Evolutionary conservation across 1,140 invertebrate genomes (phyloP), one percentile per base, ranked within the genome.

Genomic region (Tetraneura akinire): DNA sequence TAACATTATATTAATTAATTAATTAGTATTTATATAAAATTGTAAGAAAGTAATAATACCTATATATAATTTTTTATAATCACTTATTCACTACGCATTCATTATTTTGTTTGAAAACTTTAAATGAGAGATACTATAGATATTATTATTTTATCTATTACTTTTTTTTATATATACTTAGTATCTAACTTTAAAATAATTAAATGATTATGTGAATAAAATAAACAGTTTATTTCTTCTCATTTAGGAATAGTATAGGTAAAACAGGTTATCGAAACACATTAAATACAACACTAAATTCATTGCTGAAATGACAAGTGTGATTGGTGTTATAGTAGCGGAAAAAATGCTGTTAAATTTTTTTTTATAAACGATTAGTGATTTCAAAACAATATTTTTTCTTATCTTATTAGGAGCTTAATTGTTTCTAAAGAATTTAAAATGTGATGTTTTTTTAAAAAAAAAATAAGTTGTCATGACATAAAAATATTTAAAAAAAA

Each of bases 201-300:
- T n/a, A 32, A 18, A 37, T 66, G 32, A 32, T 23, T 21, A 66
- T 42, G 11, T 21, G 21, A 66, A 42, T 11, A 18, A 42, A 66
- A 66, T 6, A 66, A 13, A 21, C 13, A 21, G 45, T 45, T 45
- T n/a, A 49, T 13, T 21, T 21, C n/a, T 49, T 26, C 14, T 26
- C 23, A 13, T 76, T 76, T 76, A 57, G 73, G 32, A 76, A 53
- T 53, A 53, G 73, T 76, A 53, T 21, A 2, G 73, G 60, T 76
- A 53, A 60, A 78, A 78, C 74, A 55, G 16, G 55, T 62, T 26
- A 45, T 45, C 53, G 74, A 78, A 60, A 47, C 74, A 23, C 51
- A 21, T 45, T 37, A 23, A 55, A 42, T 55, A 45, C 29, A 76
- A 60, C 71, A 53, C 71, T n/a, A 74, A 74, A 74, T 55, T 55